A percentile compares a stretch with the other conserved stretches of the same genome.
phyloP scores from a whole-genome alignment of 2,113 vertebrate genomes.

The Larimichthys crocea region DNA sequence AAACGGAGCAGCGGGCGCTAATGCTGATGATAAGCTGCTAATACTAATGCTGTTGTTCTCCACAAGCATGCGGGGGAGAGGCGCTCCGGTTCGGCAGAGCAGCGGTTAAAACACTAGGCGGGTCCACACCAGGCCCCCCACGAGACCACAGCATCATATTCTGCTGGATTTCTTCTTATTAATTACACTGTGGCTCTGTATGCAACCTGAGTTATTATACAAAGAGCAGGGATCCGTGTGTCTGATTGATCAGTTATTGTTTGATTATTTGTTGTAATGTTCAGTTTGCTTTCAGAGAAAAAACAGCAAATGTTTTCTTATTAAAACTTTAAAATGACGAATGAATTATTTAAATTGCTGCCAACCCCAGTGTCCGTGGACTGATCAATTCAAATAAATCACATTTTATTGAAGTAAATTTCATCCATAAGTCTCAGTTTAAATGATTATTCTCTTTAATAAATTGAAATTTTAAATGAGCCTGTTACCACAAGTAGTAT shows the following conservation, averaged over 20 bases:
- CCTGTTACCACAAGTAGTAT: neutral
- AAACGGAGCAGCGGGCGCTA: constrained; percentile 57
- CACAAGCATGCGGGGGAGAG: constrained; percentile 9
- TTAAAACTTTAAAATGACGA: too few relatives aligned
- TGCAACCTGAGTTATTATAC: neutral
- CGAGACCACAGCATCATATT: too few relatives aligned
- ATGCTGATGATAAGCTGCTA: constrained; percentile 66
- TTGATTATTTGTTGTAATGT: neutral
- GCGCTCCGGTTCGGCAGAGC: constrained; percentile 13
- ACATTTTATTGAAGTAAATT: too few relatives aligned
- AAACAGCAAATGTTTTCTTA: neutral
- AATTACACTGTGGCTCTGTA: too few relatives aligned
- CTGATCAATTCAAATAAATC: too few relatives aligned
- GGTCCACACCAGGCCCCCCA: constrained; percentile 40
- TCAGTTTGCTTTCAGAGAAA: too few relatives aligned
- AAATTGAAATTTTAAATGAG: too few relatives aligned
- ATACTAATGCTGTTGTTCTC: constrained; percentile 46
- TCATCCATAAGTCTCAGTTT: too few relatives aligned
- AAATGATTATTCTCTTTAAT: too few relatives aligned
- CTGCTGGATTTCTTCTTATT: too few relatives aligned
- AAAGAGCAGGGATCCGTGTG: too few relatives aligned
- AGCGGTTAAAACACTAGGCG: constrained; percentile 37
- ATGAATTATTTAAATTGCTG: neutral
- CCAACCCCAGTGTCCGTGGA: neutral
- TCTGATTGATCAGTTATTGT: neutral